Conservation (phyloP, 2,113 vertebrate species). For the Crotalus tigris region DNA sequence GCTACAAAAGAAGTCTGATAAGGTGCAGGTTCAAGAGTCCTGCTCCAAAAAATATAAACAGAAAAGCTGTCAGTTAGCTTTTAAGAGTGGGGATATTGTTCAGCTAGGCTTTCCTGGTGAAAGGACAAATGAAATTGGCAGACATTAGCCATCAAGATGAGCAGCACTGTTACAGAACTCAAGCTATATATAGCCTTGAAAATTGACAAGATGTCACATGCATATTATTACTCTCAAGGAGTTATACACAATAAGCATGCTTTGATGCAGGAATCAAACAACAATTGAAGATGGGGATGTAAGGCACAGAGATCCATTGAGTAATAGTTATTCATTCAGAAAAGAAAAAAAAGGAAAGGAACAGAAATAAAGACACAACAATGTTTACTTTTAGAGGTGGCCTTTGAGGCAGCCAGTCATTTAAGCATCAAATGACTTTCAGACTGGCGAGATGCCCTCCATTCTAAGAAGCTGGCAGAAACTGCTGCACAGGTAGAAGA, state of each 20-base stretch:
- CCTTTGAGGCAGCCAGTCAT: constrained; percentile 39
- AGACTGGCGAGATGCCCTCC: constrained; percentile 50
- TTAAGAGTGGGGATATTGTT: neutral
- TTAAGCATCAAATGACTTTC: constrained; percentile 51
- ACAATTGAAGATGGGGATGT: neutral
- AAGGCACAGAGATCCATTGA: neutral
- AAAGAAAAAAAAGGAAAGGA: neutral
- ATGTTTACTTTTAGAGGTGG: constrained; percentile 17
- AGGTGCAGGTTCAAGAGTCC: neutral
- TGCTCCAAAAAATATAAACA: neutral
- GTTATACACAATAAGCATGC: neutral
- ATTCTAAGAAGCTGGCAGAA: constrained; percentile 49
- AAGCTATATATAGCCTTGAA: neutral
- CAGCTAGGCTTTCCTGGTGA: neutral
- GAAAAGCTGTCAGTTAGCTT: neutral
- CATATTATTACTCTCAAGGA: neutral
- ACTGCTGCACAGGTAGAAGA: constrained; percentile 54
- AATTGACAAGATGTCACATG: neutral
- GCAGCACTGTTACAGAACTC: neutral
- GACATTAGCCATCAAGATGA: neutral
- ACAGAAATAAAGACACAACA: neutral
- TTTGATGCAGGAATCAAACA: neutral
- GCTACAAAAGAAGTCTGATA: neutral
- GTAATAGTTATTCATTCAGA: neutral
- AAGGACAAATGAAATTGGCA: neutral